These are phyloP conservation scores for Argynnis bischoffii DNA, from an alignment of 2,888 invertebrate species.

Conservation along the genomic window DNA sequence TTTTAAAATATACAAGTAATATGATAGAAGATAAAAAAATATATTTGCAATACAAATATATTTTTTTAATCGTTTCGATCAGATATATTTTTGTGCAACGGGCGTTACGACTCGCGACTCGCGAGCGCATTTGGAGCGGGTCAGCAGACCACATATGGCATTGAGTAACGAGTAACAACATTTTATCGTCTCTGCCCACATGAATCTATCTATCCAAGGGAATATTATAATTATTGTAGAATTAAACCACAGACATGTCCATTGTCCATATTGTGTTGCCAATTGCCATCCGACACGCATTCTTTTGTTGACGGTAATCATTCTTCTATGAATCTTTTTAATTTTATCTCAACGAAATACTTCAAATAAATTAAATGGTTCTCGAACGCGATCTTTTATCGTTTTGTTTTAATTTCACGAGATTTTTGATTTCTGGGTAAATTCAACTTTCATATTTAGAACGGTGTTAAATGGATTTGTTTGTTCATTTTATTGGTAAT, in stretches of 20 bases:
- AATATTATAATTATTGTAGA: conserved; percentile 11
- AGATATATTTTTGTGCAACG: conserved; percentile 25
- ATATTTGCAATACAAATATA: not conserved
- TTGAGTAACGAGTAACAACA: conserved; percentile 52
- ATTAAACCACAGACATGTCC: conserved; percentile 16
- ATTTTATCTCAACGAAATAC: too few relatives aligned
- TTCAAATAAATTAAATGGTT: too few relatives aligned
- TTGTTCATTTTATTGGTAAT: not conserved
- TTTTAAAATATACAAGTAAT: not conserved
- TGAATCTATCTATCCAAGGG: conserved; percentile 29
- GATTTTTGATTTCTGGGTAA: too few relatives aligned
- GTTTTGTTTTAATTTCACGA: too few relatives aligned
- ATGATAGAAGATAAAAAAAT: not conserved
- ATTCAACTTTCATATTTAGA: not conserved
- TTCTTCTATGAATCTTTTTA: not conserved
- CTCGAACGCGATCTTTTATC: too few relatives aligned
- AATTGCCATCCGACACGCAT: conserved; percentile 1
- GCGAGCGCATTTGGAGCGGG: conserved; percentile 51
- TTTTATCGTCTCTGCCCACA: conserved; percentile 65
- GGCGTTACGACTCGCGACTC: not conserved
- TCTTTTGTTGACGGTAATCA: conserved; percentile 8
- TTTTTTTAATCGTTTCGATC: not conserved
- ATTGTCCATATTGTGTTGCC: not conserved
- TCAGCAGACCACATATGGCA: conserved; percentile 57
- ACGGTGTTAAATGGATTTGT: not conserved